phyloP scores from a whole-genome alignment of 2,113 vertebrate genomes.

The Nipponia nippon region DNA sequence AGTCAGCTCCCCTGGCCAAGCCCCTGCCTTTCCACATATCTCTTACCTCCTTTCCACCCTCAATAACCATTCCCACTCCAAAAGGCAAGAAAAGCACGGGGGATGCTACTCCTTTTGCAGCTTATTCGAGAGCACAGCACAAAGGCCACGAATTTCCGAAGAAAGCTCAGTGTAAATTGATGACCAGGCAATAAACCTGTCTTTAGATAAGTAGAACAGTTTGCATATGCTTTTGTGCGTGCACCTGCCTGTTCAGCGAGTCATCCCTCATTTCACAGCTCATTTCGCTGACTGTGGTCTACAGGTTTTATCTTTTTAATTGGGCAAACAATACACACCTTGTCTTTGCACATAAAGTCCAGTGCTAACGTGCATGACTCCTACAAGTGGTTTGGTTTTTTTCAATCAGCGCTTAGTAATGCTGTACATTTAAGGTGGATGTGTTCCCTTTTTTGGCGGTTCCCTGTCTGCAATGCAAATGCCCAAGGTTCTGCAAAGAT shows the following conservation, averaged over 20 bases:
- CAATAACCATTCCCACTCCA: background rate
- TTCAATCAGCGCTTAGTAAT: background rate
- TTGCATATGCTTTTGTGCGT: background rate
- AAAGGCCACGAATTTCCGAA: background rate
- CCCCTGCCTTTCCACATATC: background rate
- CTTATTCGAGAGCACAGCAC: background rate
- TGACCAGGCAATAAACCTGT: conserved; percentile 45
- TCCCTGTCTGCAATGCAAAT: background rate
- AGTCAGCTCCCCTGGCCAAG: background rate
- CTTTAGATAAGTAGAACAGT: conserved; percentile 22
- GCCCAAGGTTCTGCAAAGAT: background rate
- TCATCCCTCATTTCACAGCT: conserved; percentile 60
- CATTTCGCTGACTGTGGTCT: conserved; percentile 43
- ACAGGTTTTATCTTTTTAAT: conserved; percentile 57
- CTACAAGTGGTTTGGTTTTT: background rate
- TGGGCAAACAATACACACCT: conserved; percentile 60
- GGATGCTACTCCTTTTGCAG: background rate
- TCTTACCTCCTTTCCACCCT: background rate
- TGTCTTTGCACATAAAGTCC: conserved; percentile 40
- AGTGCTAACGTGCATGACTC: conserved; percentile 4
- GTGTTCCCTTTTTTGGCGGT: background rate
- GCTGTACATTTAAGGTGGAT: background rate
- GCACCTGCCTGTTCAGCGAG: conserved; percentile 51
- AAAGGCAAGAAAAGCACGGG: background rate
- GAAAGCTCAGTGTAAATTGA: background rate